Percentiles rank a stretch among this genome's conserved stretches.
Conservation (phyloP, 2,797 vertebrate species). For the Hyperoplus immaculatus region DNA sequence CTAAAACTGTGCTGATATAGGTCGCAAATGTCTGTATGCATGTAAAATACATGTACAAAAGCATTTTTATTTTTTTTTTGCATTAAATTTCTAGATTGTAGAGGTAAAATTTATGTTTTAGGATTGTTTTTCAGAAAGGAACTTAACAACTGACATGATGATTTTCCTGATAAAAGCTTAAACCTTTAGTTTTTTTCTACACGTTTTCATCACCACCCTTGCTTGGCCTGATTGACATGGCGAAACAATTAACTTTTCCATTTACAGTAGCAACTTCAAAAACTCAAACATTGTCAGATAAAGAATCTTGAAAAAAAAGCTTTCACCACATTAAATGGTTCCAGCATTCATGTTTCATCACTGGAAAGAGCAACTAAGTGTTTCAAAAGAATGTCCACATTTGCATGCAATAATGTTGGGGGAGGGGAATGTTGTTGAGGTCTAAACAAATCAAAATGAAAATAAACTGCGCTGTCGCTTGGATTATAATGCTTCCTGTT, state of each 20-base stretch:
- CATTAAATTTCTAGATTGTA: neutral
- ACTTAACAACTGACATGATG: neutral
- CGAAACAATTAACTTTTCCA: constrained; percentile 45
- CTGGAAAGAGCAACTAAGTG: constrained; percentile 40
- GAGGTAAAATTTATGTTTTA: neutral
- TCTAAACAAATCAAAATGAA: constrained; percentile 75
- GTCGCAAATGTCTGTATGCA: neutral
- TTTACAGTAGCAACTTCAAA: constrained; percentile 23
- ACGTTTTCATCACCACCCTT: neutral
- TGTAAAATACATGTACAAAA: neutral
- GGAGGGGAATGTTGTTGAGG: constrained; percentile 53
- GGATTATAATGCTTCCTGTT: constrained; percentile 78
- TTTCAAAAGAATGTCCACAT: constrained; percentile 71
- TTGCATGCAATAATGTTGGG: constrained; percentile 71
- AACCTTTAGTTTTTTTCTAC: no score
- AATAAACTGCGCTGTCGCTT: constrained; percentile 69
- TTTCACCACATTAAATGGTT: constrained; percentile 53
- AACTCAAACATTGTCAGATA: constrained; percentile 54
- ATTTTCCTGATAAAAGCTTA: no score
- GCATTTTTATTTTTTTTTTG: neutral
- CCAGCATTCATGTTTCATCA: constrained; percentile 64
- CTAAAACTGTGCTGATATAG: neutral
- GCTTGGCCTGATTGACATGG: constrained; percentile 2
- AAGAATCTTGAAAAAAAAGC: constrained; percentile 18
- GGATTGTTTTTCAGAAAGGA: neutral